Conservation (phyloP, 2,113 vertebrate genomes). For the Pontoporia blainvillei region DNA sequence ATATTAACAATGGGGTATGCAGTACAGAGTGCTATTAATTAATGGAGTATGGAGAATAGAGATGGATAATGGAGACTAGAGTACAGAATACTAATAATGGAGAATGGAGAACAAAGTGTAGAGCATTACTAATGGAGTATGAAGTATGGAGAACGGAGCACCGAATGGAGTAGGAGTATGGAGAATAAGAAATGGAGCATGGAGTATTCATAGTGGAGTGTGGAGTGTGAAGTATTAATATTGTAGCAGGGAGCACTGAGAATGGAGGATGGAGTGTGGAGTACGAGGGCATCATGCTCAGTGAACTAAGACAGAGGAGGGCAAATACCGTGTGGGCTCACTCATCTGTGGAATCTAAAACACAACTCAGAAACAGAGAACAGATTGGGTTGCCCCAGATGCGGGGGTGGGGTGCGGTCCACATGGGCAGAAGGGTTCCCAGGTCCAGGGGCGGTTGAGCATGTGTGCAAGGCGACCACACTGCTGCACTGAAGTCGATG, state of each 20-base stretch:
- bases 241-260: rapidly evolving
- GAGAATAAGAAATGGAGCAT: rapidly evolving
- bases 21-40: too few relatives aligned
- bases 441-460: background rate
- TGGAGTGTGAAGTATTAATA: background rate
- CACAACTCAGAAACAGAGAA: background rate
- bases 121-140: background rate
- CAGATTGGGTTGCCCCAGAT: background rate
- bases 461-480: background rate
- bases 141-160: rapidly evolving
- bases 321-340: background rate
- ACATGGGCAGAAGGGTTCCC: background rate
- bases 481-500: background rate
- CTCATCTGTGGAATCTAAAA: background rate
- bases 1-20: background rate
- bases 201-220: rapidly evolving
- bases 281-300: rapidly evolving
- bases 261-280: background rate
- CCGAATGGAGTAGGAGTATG: background rate
- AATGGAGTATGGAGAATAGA: background rate
- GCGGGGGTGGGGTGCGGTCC: background rate
- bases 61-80: background rate
- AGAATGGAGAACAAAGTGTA: background rate
- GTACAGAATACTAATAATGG: background rate
- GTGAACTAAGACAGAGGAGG: background rate